Base-by-base conservation (phyloP, 1,140 invertebrate genomes). In the Drosophila watanabei region DNA sequence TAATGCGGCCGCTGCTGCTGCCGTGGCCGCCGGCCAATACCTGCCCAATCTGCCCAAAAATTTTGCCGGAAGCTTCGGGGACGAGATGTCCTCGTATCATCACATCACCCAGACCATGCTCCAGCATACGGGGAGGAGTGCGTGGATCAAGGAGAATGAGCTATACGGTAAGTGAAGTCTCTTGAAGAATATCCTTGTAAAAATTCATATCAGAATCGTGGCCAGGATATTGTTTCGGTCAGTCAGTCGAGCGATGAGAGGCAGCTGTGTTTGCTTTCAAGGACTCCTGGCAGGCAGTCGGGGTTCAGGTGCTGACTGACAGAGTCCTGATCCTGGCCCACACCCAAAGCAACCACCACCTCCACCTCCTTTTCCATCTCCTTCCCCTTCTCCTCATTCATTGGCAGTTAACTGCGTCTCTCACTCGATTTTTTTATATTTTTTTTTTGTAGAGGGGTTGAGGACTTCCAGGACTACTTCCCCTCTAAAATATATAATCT, bases 111-210 rank as follows among this genome's bases (percentile, higher is more conserved):
- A 93, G 35, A 90, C 92, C 9, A 93, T 93, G 92, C 79, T 93
- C 39, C 76, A 85, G 54, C 92, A 93, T 46, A 66, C 92, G 51
- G 87, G 82, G 8, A 86, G 92, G 43, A 80, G 71, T 46, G 84
- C 92, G 24, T 93, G 92, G 92, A 92, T 93, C 57, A 92, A 93
- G 57, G 92, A 93, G 61, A 93, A 91, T 48, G 92, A 93, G 35
- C 61, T 93, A 43, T 93, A 93, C 57, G 92, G 92, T 93, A 41
- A 90, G 92, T 93, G n/a, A n/a, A n/a, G n/a, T n/a, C n/a, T n/a
- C n/a, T 5, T 14, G 1, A 14, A 2, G 3, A 24, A 24, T 6
- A 46, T 28, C 20, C 7, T 8, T 24, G 20, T 14, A 1, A 30
- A 24, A 24, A 24, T 24, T 24, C 24, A 1, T 24, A 24, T 24